Evolutionary conservation across 2,888 invertebrate genomes (phyloP).

Genomic region (Nomada flava): DNA sequence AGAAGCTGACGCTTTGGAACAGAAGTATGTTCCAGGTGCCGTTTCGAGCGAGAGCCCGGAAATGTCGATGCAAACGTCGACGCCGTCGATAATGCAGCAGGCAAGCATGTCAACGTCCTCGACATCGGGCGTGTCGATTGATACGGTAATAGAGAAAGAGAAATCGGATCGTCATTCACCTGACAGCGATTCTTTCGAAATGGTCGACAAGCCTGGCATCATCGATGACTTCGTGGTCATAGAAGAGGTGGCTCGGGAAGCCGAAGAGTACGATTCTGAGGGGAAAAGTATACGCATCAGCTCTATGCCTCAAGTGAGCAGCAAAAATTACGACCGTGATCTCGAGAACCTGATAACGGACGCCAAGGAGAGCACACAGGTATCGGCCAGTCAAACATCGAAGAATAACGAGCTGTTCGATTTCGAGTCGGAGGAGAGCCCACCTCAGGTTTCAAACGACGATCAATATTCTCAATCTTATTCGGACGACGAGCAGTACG

Average conservation of each 20-base stretch:
- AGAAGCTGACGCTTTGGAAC: slow-evolving; percentile 62
- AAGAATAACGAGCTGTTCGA: slow-evolving; percentile 78
- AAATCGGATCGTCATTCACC: slow-evolving; percentile 87
- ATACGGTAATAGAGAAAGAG: slow-evolving; percentile 81
- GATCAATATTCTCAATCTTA: slow-evolving; percentile 81
- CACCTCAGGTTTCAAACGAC: slow-evolving; percentile 81
- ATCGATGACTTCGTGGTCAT: slow-evolving; percentile 95
- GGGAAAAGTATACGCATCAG: slow-evolving; percentile 92
- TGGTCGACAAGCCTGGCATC: slow-evolving; percentile 94
- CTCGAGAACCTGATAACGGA: slow-evolving; percentile 84
- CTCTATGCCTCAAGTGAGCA: slow-evolving; percentile 83
- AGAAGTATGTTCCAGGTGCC: not conserved
- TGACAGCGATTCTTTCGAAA: slow-evolving; percentile 93
- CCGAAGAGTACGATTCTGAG: slow-evolving; percentile 92
- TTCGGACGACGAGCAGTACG: slow-evolving; percentile 82
- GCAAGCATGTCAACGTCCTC: slow-evolving; percentile 82
- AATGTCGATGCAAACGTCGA: slow-evolving; percentile 57
- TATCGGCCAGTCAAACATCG: slow-evolving; percentile 56
- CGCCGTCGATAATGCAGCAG: slow-evolving; percentile 80
- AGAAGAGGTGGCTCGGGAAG: slow-evolving; percentile 95
- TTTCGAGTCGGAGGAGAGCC: slow-evolving; percentile 82
- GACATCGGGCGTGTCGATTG: slow-evolving; percentile 80
- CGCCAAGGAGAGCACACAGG: slow-evolving; percentile 62
- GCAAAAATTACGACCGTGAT: slow-evolving; percentile 86
- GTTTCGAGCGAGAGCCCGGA: slow-evolving; percentile 52